Evolutionary conservation across 2,113 vertebrate genomes (phyloP).

Genomic region (Mesocricetus auratus): DNA sequence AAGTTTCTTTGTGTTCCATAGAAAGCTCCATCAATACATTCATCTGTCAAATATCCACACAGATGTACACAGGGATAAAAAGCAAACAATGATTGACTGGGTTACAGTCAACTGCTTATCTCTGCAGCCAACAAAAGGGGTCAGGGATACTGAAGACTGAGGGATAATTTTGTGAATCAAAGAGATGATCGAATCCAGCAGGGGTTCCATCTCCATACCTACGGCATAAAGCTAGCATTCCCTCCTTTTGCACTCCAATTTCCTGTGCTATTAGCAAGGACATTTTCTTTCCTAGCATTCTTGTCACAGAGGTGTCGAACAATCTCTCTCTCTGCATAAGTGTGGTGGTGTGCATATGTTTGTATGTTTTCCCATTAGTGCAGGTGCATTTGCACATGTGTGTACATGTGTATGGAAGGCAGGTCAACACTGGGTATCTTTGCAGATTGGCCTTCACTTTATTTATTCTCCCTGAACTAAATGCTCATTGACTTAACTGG

Average conservation of each 20-base stretch:
- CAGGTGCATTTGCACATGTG: not conserved
- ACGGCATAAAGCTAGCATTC: not conserved
- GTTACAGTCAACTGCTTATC: not conserved
- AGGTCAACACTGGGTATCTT: not conserved
- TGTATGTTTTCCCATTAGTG: not conserved
- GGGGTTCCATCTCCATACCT: not conserved
- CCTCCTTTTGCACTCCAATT: not conserved
- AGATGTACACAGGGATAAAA: not conserved
- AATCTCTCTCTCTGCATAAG: not conserved
- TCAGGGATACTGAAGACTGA: accelerated
- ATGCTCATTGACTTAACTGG: not conserved
- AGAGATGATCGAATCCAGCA: not conserved
- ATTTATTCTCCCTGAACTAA: not conserved
- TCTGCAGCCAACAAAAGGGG: too few relatives aligned
- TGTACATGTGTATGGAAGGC: not conserved
- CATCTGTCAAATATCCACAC: not conserved
- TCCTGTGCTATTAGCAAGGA: not conserved
- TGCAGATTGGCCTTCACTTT: not conserved
- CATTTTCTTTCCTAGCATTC: not conserved
- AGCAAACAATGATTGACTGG: not conserved
- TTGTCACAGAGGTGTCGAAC: not conserved
- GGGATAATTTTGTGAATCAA: not conserved
- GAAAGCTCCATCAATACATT: not conserved
- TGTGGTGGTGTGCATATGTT: not conserved
- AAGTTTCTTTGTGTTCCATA: not conserved